Evolutionary conservation across 2,113 vertebrate genomes (phyloP), one percentile per base, ranked within the genome.

Genomic region (Sorex fumeus): DNA sequence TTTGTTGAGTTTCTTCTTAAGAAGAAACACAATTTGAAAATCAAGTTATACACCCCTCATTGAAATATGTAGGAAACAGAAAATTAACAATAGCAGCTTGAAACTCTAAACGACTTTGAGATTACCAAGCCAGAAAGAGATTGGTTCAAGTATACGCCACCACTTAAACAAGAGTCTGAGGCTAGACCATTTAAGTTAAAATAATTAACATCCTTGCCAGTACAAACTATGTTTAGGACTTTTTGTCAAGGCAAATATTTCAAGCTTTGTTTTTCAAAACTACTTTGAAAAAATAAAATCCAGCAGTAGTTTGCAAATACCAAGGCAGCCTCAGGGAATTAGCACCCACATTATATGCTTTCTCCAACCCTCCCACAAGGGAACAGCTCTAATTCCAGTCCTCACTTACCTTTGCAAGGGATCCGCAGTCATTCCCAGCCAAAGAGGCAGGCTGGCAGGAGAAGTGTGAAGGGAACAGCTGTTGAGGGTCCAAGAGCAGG

Each of bases 221-320:
- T 27, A 67, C 11, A 57, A 5, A 72, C 40, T 76, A 21, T 77
- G 3, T 82, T 84, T 66, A 32, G 62, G 7, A 84, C 30, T n/a
- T 85, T 66, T 83, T n/a, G 32, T 40, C 67, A 32, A 57, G n/a
- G 60, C 60, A 79, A 50, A 34, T 79, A 74, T 8, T 8, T 66
- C 43, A 77, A 93, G 70, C 15, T 23, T 71, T 74, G 12, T 28
- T 90, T 93, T 87, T 76, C 47, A 83, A 91, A 64, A 64, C 53
- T n/a, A 40, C 36, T 90, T 72, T 50, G 50, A 83, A 86, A 69
- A 92, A 75, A 87, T 27, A 90, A 76, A 94, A 86, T 72, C 81
- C 15, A 70, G 75, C 76, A 47, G 23, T 80, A 34, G 60, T n/a
- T 86, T 86, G n/a, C 84, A 30, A 91, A 82, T 47, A 32, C 43